These are phyloP conservation scores for Hylaeus anthracinus DNA, from an alignment of 1,140 invertebrate species.

Conservation along the genomic window DNA sequence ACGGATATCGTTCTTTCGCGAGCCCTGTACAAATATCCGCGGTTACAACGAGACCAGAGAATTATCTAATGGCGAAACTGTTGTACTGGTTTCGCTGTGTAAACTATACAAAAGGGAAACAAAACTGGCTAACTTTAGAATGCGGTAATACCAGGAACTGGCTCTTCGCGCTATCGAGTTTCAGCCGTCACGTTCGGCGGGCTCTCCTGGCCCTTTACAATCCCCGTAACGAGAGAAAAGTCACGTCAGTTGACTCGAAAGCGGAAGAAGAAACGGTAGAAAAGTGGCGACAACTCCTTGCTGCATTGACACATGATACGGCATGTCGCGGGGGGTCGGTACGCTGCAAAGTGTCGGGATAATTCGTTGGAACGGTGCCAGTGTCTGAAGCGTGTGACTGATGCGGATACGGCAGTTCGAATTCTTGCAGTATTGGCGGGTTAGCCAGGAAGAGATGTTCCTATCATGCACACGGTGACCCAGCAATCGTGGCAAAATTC, in stretches of 20 bases:
- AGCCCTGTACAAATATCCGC: too few species aligned
- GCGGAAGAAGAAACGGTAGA: background rate
- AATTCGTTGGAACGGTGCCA: constrained; percentile 66
- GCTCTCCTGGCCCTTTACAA: constrained; percentile 1
- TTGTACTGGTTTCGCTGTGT: too few species aligned
- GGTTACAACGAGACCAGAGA: too few species aligned
- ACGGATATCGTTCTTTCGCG: too few species aligned
- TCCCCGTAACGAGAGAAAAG: constrained; percentile 34
- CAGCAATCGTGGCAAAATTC: too few species aligned
- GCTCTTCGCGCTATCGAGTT: background rate
- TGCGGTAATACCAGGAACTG: background rate
- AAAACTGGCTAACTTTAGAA: background rate
- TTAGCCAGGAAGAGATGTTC: background rate
- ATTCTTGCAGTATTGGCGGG: background rate
- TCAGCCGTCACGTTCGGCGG: constrained; percentile 27
- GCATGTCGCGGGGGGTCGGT: constrained; percentile 41
- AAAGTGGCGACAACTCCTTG: constrained; percentile 8
- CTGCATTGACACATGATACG: constrained; percentile 47
- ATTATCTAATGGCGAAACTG: too few species aligned
- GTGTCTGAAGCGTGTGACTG: constrained; percentile 51
- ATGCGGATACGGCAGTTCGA: background rate
- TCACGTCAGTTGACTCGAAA: constrained; percentile 29
- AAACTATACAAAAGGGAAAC: too few species aligned
- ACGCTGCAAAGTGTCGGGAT: constrained; percentile 49
- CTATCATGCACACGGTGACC: too few species aligned